Conservation (phyloP, 2,113 vertebrate species). For the Lasiurus borealis region DNA sequence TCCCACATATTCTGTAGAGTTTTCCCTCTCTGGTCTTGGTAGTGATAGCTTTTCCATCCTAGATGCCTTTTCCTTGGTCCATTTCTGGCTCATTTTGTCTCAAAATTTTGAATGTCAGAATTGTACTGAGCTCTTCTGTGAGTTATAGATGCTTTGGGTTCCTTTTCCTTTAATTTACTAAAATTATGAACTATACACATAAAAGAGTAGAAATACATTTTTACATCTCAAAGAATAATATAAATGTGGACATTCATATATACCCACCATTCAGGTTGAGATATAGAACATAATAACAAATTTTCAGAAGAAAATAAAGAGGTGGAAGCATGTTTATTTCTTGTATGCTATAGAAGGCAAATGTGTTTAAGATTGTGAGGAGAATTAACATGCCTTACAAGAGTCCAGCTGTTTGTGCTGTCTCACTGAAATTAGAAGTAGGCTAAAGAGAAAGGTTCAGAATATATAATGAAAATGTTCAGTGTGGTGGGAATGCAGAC, state of each 20-base stretch:
- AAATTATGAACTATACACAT: not conserved
- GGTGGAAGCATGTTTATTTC: not conserved
- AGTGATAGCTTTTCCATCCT: conserved; percentile 62
- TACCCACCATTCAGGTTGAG: not conserved
- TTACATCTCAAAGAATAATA: not conserved
- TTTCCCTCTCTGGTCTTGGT: conserved; percentile 23
- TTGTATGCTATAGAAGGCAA: not conserved
- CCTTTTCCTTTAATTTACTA: conserved; percentile 29
- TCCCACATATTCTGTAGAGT: conserved; percentile 44
- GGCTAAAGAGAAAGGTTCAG: conserved; percentile 1
- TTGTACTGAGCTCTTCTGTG: conserved; percentile 25
- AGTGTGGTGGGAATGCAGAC: not conserved
- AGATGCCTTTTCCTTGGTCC: conserved; percentile 8
- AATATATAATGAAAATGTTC: not conserved
- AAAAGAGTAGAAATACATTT: conserved; percentile 22
- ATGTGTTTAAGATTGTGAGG: not conserved
- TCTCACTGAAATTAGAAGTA: conserved; percentile 49
- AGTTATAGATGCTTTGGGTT: not conserved
- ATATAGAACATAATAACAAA: not conserved
- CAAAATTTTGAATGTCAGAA: conserved; percentile 25
- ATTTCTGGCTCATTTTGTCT: conserved; percentile 45
- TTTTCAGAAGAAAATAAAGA: conserved; percentile 21
- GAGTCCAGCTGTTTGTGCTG: not conserved
- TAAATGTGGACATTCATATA: not conserved
- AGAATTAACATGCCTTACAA: not conserved